Evolutionary conservation across 2,113 vertebrate genomes (phyloP).

Genomic region (Callospermophilus lateralis): DNA sequence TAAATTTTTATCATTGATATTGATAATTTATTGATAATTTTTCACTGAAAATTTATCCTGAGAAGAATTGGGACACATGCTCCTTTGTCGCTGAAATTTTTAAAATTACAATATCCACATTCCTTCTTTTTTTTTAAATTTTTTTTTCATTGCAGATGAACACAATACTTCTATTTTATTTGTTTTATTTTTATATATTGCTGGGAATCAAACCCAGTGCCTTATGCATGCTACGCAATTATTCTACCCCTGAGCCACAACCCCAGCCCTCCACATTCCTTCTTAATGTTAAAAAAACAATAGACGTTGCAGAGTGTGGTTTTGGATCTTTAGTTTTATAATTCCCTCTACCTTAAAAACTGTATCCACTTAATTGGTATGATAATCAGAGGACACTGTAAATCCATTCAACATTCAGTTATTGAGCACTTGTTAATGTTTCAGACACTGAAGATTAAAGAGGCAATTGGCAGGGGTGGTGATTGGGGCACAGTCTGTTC

Average conservation of each 20-base stretch:
- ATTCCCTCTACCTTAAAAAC: neutral
- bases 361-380: neutral
- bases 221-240: too few species aligned
- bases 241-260: too few species aligned
- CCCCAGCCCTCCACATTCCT: neutral
- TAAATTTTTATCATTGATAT: too few species aligned
- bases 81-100: neutral
- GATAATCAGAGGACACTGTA: neutral
- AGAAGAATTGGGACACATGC: neutral
- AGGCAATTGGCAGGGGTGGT: neutral
- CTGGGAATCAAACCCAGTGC: too few species aligned
- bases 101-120: neutral
- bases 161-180: too few species aligned
- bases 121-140: neutral
- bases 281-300: neutral
- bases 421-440: neutral
- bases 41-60: too few species aligned
- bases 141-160: too few species aligned
- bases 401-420: neutral
- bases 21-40: too few species aligned
- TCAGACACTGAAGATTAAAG: neutral
- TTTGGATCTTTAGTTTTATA: constrained; percentile 11
- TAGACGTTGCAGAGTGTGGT: neutral
- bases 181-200: too few species aligned
- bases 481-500: neutral